A percentile compares a stretch with the other conserved stretches of the same genome.
Conservation (phyloP, 2,797 vertebrate genomes). For the Adelosebastes latens region DNA sequence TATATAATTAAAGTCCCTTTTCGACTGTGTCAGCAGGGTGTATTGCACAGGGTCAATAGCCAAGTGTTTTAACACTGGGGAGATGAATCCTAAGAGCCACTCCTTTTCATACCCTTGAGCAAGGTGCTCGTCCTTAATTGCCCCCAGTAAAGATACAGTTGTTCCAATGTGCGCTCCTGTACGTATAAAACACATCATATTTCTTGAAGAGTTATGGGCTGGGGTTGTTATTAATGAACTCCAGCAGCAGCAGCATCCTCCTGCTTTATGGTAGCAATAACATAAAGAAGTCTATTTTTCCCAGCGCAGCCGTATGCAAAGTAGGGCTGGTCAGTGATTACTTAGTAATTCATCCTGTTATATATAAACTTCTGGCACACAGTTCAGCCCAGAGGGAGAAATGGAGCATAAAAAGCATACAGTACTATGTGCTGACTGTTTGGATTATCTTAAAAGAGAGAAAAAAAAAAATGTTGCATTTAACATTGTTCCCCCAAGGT, state of each 20-base stretch:
- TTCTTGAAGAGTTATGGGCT: constrained; percentile 57
- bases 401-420: constrained; percentile 53
- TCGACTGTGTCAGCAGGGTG: constrained; percentile 67
- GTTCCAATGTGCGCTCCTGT: constrained; percentile 48
- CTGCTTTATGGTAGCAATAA: constrained; percentile 62
- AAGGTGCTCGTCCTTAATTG: constrained; percentile 77
- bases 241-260: constrained; percentile 49
- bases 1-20: constrained; percentile 76
- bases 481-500: constrained; percentile 49
- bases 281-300: constrained; percentile 57
- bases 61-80: constrained; percentile 69
- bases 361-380: constrained; percentile 67
- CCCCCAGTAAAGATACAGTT: constrained; percentile 68
- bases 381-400: constrained; percentile 58
- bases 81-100: constrained; percentile 69
- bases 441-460: constrained; percentile 52
- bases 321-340: constrained; percentile 67
- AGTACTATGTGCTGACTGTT: constrained; percentile 58
- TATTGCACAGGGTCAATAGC: constrained; percentile 61
- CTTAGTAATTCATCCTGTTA: constrained; percentile 74
- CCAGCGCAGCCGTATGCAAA: constrained; percentile 61
- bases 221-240: constrained; percentile 66
- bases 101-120: constrained; percentile 74
- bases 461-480: constrained; percentile 53
- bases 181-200: constrained; percentile 59